Conservation (phyloP, 2,888 invertebrate species). For the Omphaloscelis lunosa region DNA sequence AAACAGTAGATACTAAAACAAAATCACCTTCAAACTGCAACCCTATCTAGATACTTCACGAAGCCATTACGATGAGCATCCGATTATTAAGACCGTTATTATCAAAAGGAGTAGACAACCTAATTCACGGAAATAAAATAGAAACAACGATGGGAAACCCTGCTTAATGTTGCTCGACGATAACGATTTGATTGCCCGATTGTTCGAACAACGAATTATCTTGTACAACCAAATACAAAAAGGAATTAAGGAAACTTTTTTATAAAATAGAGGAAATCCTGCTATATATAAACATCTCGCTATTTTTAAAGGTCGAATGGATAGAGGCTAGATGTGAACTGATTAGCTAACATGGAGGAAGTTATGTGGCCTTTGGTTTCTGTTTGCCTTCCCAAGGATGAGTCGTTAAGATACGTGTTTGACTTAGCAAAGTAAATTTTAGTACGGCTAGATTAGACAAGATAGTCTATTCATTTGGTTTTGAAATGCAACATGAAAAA, state of each 20-base stretch:
- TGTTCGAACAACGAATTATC: conserved; percentile 66
- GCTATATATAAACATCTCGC: conserved; percentile 44
- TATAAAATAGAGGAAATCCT: conserved; percentile 66
- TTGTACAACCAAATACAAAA: conserved; percentile 61
- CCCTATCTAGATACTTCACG: conserved; percentile 41
- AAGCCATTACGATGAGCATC: conserved; percentile 57
- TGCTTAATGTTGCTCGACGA: conserved; percentile 69
- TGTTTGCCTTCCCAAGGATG: conserved; percentile 65
- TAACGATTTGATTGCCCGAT: conserved; percentile 69
- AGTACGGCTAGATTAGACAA: conserved; percentile 8
- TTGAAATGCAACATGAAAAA: conserved; percentile 4
- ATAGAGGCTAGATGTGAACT: conserved; percentile 68
- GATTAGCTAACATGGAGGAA: conserved; percentile 66
- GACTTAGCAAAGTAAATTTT: conserved; percentile 33
- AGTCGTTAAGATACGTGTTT: conserved; percentile 54
- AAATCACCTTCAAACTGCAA: conserved; percentile 46
- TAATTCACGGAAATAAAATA: conserved; percentile 68
- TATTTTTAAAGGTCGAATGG: conserved; percentile 60
- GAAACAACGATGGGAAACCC: conserved; percentile 68
- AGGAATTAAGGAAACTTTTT: conserved; percentile 66
- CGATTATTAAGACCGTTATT: conserved; percentile 60
- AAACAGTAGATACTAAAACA: conserved; percentile 39
- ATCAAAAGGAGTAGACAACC: conserved; percentile 63
- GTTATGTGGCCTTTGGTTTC: conserved; percentile 55
- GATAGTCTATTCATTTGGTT: conserved; percentile 5